Evolutionary conservation across 1,140 invertebrate genomes (phyloP).

Genomic region (Rhagoletis pomonella): DNA sequence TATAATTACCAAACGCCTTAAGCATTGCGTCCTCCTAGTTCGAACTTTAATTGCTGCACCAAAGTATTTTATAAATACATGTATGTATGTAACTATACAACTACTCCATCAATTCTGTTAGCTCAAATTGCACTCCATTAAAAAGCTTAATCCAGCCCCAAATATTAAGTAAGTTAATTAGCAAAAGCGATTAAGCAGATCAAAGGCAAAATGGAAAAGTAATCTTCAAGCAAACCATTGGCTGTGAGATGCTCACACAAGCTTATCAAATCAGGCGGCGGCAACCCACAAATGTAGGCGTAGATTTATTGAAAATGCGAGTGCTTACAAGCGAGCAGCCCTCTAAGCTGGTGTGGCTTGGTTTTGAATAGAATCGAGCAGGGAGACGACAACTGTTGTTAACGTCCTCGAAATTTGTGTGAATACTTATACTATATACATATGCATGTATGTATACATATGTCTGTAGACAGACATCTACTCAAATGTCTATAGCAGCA

Average conservation of each 20-base stretch:
- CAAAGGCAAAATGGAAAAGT: slow-evolving; percentile 17
- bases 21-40: too few species aligned
- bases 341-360: not conserved
- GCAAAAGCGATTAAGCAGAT: slow-evolving; percentile 40
- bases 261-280: slow-evolving; percentile 25
- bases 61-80: too few species aligned
- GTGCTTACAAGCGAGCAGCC: slow-evolving; percentile 2
- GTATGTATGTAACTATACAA: too few species aligned
- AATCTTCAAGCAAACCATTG: not conserved
- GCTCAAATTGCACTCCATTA: slow-evolving; percentile 17
- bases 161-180: slow-evolving; percentile 43
- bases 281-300: slow-evolving; percentile 21
- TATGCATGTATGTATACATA: too few species aligned
- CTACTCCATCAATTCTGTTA: not conserved
- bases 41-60: too few species aligned
- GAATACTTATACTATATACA: too few species aligned
- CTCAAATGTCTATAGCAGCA: not conserved
- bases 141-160: slow-evolving; percentile 6
- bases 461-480: not conserved
- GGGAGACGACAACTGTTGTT: not conserved
- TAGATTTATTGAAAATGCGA: slow-evolving; percentile 28
- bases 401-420: not conserved
- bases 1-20: too few species aligned
- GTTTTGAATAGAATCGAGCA: not conserved
- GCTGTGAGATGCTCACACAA: not conserved